Percentiles rank a stretch among this genome's conserved stretches.
Conservation (phyloP, 2,113 vertebrate species). For the Ameiurus melas region DNA sequence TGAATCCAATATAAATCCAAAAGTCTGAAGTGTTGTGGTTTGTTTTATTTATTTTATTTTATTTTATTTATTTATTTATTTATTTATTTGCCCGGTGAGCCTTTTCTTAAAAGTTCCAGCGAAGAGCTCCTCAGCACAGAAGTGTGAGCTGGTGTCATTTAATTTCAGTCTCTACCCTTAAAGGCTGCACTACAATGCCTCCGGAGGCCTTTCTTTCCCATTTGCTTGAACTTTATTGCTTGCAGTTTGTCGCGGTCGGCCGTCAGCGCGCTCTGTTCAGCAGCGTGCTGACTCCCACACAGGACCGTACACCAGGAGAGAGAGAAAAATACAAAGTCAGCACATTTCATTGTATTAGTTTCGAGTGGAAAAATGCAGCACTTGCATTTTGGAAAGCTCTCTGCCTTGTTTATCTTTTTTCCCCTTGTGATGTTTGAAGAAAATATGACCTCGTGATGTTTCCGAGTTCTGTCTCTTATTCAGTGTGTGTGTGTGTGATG, state of each 20-base stretch:
- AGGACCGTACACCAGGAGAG: conserved; percentile 1
- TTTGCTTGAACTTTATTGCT: neutral
- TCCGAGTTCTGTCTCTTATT: neutral
- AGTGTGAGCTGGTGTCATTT: neutral
- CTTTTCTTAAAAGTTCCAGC: neutral
- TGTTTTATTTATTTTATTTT: neutral
- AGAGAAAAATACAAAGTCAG: neutral
- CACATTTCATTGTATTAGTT: conserved; percentile 32
- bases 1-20: neutral
- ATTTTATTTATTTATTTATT: neutral
- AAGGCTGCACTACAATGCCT: neutral
- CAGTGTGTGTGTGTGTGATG: neutral
- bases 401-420: neutral
- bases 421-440: neutral
- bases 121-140: neutral
- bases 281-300: conserved; percentile 19
- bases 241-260: neutral
- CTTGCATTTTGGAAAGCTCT: conserved; percentile 9
- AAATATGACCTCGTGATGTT: neutral
- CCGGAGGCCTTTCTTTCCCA: neutral
- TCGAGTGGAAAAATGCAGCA: conserved; percentile 6
- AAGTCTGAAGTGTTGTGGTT: neutral
- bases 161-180: conserved; percentile 1
- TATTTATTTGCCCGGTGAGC: neutral
- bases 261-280: conserved; percentile 20